Base-by-base conservation (phyloP, 2,888 invertebrate species). In the Sesamia inferens region DNA sequence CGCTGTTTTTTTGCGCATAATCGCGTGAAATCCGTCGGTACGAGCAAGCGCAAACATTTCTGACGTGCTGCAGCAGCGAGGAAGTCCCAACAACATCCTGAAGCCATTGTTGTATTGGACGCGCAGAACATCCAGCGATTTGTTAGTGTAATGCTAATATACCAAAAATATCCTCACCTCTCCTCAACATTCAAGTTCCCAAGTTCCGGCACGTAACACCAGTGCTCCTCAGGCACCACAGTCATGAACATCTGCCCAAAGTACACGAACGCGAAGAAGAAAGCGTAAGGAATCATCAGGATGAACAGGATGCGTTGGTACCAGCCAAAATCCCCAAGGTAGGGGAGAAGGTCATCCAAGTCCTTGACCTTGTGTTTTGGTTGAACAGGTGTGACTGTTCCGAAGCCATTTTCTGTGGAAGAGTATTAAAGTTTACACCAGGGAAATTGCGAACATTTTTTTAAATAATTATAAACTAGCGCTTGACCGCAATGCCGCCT, bases 231-330 rank as follows among this genome's bases (percentile, higher is more conserved):
- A 0, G 96, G 96, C 22, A 93, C 93, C 0, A 95, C 80, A 0
- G 95, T 94, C 96, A 96, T 96, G 87, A 96, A 96, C 65, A 96
- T 96, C 87, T 96, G 96, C 0, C 93, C 92, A 79, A 96, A 96
- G 88, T 96, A 96, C 0, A 96, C 95, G 86, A 96, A 96, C 0
- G 96, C 95, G 82, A 96, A 95, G 93, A 95, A 96, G 89, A 94
- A 94, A 0, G 94, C 90, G 72, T 93, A 96, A 0, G 96, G 96
- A 78, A 96, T 95, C 96, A 96, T 96, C 55, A 96, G 82, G 0
- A 96, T 85, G 90, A 96, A 96, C 44, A 96, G 90, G 5, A 94
- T 88, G 0, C 95, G 90, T 72, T 96, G 96, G 90, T 95, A 96
- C 95, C 95, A 95, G 66, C 96, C 96, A 81, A 96, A 96, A 58